phyloP scores from a whole-genome alignment of 2,888 invertebrate genomes.

The Zeuzera pyrina region DNA sequence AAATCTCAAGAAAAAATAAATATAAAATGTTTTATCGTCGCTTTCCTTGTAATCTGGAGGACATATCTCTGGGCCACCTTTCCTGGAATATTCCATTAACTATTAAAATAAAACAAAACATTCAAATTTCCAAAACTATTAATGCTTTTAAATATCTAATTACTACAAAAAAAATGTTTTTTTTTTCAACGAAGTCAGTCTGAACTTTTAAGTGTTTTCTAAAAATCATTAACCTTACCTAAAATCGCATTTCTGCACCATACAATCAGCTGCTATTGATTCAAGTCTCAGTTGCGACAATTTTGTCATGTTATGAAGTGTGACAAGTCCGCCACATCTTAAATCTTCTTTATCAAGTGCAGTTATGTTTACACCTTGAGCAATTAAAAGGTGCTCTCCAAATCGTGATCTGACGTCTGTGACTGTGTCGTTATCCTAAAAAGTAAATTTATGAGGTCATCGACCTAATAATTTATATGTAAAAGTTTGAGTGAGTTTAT shows the following conservation, averaged over 20 bases:
- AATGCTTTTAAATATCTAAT: no score
- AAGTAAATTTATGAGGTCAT: slow-evolving; percentile 8
- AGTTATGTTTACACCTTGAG: slow-evolving; percentile 80
- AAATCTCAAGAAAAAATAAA: slow-evolving; percentile 85
- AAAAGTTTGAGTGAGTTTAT: background rate
- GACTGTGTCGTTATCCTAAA: slow-evolving; percentile 79
- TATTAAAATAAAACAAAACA: no score
- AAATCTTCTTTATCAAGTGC: slow-evolving; percentile 82
- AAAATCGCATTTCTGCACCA: slow-evolving; percentile 84
- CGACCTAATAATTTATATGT: background rate
- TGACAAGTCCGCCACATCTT: slow-evolving; percentile 81
- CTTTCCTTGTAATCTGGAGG: slow-evolving; percentile 86
- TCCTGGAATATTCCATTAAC: slow-evolving; percentile 59
- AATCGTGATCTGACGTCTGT: slow-evolving; percentile 83
- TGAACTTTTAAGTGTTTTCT: slow-evolving; percentile 3
- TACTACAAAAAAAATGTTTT: no score
- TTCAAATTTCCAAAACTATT: no score
- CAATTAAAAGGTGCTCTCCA: slow-evolving; percentile 74
- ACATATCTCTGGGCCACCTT: slow-evolving; percentile 83
- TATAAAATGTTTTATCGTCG: slow-evolving; percentile 85
- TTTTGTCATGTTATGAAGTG: slow-evolving; percentile 77
- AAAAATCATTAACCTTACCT: slow-evolving; percentile 60
- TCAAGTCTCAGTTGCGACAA: slow-evolving; percentile 70
- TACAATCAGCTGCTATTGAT: slow-evolving; percentile 78
- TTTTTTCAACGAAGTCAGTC: no score